Base-by-base conservation (phyloP, 2,888 invertebrate species). In the Taphrorychus bicolor region DNA sequence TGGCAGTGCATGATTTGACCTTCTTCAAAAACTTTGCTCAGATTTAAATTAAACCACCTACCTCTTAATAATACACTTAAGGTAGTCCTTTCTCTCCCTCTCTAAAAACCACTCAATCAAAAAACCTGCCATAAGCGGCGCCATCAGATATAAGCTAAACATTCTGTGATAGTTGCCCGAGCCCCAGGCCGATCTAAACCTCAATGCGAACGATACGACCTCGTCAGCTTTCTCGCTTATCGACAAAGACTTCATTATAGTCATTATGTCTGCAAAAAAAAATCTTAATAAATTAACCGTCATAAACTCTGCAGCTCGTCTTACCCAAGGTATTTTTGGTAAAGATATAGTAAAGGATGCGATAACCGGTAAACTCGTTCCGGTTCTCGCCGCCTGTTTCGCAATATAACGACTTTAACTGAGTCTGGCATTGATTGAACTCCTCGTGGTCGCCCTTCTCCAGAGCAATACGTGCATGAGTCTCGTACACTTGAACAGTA, bases 391-490 rank as follows among this genome's bases (percentile, higher is more conserved):
- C 87, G 19, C 89, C 91, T 69, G 92, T 83, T 82, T 95, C 94
- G 71, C 88, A 84, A 82, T 99, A 99, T 24, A 99, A 87, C 88
- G 95, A 93, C 85, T 95, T 95, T 59, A 99, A 86, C 84, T 99
- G 99, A 11, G 97, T 97, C 84, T 99, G 99, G 81, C 99, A 99
- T 83, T 99, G 98, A 86, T 99, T 99, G 81, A 98, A 99, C 82
- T 99, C 99, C 80, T 97, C 98, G 81, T 97, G 97, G 81, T 99
- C 99, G 59, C 96, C 95, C 84, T 94, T 97, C 82, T 99, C 98
- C 81, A 99, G 86, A 56, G 98, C 98, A 78, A 99, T 95, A 61
- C 98, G 87, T 3, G 98, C 98, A 85, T 99, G 98, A 2, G 97
- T 97, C 85, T 99, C 99, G 84, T 99, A 99, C 9, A 99, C 99